phyloP scores from a whole-genome alignment of 2,113 vertebrate genomes.

The Gobio gobio region DNA sequence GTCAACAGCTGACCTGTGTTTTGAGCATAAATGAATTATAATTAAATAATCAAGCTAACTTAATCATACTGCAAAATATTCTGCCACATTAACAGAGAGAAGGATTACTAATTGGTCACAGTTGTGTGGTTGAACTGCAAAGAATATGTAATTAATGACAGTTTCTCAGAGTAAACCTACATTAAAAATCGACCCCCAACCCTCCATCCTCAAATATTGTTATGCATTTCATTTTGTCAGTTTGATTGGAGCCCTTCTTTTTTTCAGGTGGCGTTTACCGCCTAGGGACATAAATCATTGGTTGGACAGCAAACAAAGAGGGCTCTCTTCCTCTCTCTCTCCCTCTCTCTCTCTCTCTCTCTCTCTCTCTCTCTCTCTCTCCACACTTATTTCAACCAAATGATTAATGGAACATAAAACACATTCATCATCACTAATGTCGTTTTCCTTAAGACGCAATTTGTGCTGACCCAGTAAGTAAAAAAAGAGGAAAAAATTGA shows the following conservation, averaged over 20 bases:
- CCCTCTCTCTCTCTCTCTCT: constrained; percentile 35
- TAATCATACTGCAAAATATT: constrained; percentile 17
- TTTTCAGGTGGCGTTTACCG: constrained; percentile 44
- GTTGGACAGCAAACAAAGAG: constrained; percentile 67
- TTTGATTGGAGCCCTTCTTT: constrained; percentile 60
- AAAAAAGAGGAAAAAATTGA: constrained; percentile 24
- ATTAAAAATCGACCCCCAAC: constrained; percentile 47
- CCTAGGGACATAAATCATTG: constrained; percentile 61
- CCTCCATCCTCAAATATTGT: constrained; percentile 16
- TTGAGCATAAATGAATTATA: constrained; percentile 33
- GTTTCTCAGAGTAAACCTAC: constrained; percentile 35
- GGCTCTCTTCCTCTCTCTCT: constrained; percentile 53
- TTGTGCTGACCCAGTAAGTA: constrained; percentile 67
- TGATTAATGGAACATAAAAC: constrained; percentile 75
- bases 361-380: constrained; percentile 42
- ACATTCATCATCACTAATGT: constrained; percentile 75
- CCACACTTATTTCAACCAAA: constrained; percentile 62
- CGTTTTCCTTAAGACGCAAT: constrained; percentile 67
- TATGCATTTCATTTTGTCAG: constrained; percentile 64
- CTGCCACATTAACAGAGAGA: constrained; percentile 27
- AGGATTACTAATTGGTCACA: constrained; percentile 63
- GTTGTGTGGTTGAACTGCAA: constrained; percentile 54
- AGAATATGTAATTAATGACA: constrained; percentile 59
- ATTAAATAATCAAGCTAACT: constrained; percentile 25
- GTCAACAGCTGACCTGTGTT: constrained; percentile 3